A percentile compares a stretch with the other conserved stretches of the same genome.
These are phyloP conservation scores for Tor tambroides DNA, from an alignment of 2,113 vertebrate species.

Conservation along the genomic window DNA sequence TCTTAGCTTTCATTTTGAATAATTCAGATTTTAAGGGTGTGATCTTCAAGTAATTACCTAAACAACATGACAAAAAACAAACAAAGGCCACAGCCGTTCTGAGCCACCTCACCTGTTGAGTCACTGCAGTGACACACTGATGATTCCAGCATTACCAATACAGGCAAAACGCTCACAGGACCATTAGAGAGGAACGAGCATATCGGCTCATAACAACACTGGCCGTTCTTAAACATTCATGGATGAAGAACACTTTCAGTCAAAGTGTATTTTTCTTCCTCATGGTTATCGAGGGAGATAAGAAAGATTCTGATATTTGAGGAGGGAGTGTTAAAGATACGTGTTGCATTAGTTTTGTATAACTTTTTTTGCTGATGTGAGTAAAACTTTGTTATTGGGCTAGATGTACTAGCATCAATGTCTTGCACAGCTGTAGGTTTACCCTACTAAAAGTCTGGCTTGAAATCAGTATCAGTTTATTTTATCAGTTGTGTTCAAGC, in stretches of 20 bases:
- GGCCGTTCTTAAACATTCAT: background rate
- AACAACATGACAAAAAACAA: conserved; percentile 12
- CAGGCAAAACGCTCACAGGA: conserved; percentile 38
- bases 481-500: background rate
- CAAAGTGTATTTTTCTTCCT: background rate
- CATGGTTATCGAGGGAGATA: background rate
- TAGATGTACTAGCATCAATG: conserved; percentile 2
- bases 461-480: background rate
- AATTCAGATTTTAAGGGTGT: background rate
- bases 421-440: background rate
- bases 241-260: conserved; percentile 4
- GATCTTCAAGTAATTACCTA: background rate
- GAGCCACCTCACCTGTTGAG: conserved; percentile 63
- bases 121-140: conserved; percentile 58
- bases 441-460: background rate
- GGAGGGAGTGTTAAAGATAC: background rate
- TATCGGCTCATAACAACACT: conserved; percentile 8
- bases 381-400: background rate
- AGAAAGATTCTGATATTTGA: background rate
- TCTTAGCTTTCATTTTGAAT: background rate
- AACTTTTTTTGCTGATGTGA: background rate
- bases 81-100: conserved; percentile 57
- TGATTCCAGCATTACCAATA: conserved; percentile 59
- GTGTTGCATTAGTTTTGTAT: background rate
- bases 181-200: conserved; percentile 6